A percentile compares a stretch with the other conserved stretches of the same genome.
Evolutionary conservation across 2,113 vertebrate species (phyloP).

Genomic region (Silurus glanis): DNA sequence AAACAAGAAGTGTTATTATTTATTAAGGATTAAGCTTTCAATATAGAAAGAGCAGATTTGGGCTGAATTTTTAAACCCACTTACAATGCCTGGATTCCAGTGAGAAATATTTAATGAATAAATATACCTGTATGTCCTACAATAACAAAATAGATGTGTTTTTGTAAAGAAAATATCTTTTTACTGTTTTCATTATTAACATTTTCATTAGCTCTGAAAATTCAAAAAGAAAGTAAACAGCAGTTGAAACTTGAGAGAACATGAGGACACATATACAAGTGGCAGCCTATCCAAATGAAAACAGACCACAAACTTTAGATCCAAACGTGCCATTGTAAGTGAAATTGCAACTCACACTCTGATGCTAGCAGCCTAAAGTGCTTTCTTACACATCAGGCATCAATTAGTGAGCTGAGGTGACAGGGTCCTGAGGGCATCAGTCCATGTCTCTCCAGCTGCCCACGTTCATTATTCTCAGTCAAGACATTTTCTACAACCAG

Average conservation of each 20-base stretch:
- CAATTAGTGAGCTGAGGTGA: slow-evolving; percentile 47
- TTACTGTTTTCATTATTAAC: neutral
- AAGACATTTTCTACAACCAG: slow-evolving; percentile 29
- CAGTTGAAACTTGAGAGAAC: neutral
- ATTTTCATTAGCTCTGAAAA: slow-evolving; percentile 7
- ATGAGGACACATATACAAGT: neutral
- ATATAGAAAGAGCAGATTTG: neutral
- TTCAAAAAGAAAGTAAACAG: neutral
- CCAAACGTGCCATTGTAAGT: neutral
- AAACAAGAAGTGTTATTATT: neutral
- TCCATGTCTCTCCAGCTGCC: slow-evolving; percentile 41
- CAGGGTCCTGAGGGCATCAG: slow-evolving; percentile 53
- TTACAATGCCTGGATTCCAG: neutral
- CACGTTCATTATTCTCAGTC: slow-evolving; percentile 8
- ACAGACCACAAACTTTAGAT: neutral
- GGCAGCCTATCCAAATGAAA: slow-evolving; percentile 30
- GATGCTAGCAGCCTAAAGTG: slow-evolving; percentile 17
- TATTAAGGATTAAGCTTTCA: neutral
- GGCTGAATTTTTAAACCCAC: neutral
- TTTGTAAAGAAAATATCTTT: neutral
- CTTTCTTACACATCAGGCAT: slow-evolving; percentile 40
- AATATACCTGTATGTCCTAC: neutral
- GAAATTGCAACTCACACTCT: slow-evolving; percentile 2
- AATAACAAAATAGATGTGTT: neutral
- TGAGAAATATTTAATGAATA: neutral